phyloP scores from a whole-genome alignment of 1,140 invertebrate genomes.

The Hylaeus volcanicus region DNA sequence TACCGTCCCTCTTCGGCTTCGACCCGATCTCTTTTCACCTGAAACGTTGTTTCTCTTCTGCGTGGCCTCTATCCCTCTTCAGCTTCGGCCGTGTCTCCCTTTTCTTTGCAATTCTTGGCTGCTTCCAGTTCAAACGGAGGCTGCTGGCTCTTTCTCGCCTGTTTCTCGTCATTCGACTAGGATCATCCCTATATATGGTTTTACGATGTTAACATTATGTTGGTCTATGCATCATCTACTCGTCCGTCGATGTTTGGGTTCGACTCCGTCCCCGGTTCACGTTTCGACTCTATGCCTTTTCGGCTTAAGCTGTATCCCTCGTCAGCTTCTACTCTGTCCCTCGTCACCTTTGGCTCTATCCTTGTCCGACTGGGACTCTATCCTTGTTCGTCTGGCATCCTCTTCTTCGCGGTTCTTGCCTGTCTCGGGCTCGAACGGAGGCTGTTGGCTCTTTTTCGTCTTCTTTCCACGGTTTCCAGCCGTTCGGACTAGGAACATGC shows the following conservation, averaged over 20 bases:
- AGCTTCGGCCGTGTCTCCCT: background rate
- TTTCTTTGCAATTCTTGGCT: constrained; percentile 37
- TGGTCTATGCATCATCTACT: too few relatives aligned
- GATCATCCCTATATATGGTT: constrained; percentile 4
- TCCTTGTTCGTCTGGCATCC: constrained; percentile 31
- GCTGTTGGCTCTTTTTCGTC: constrained; percentile 31
- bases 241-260: background rate
- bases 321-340: too few relatives aligned
- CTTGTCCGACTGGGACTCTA: background rate
- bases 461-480: constrained; percentile 64
- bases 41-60: too few relatives aligned
- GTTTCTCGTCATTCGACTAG: constrained; percentile 65
- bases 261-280: too few relatives aligned
- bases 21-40: background rate
- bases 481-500: constrained; percentile 48
- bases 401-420: constrained; percentile 37
- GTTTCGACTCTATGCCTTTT: too few relatives aligned
- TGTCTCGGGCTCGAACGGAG: background rate
- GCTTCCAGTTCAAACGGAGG: background rate
- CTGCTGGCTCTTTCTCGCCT: constrained; percentile 27
- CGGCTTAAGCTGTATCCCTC: too few relatives aligned
- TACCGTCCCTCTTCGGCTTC: constrained; percentile 35
- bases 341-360: too few relatives aligned
- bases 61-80: too few relatives aligned
- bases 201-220: too few relatives aligned